Percentiles rank a stretch among this genome's conserved stretches.
These are phyloP conservation scores for Scaptomyza pallida DNA, from an alignment of 1,140 invertebrate genomes.

Conservation along the genomic window DNA sequence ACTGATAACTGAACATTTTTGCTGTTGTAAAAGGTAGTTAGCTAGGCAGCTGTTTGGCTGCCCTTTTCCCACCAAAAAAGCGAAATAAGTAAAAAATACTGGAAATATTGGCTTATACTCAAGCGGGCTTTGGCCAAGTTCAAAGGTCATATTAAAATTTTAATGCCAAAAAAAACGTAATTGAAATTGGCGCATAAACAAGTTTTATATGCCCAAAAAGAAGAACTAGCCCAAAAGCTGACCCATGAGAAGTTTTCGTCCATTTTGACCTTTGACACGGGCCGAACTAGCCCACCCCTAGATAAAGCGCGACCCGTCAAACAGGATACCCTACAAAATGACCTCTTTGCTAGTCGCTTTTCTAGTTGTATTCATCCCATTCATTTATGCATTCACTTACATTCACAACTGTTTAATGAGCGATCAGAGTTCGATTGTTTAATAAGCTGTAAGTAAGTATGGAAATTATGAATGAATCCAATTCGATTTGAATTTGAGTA, in stretches of 20 bases:
- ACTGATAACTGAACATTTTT: constrained; percentile 53
- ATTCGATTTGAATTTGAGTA: constrained; percentile 9
- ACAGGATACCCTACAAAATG: constrained; percentile 39
- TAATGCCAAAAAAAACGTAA: constrained; percentile 44
- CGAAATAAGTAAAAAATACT: no score
- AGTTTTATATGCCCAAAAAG: constrained; percentile 49
- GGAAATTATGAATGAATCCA: constrained; percentile 65
- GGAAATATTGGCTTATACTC: constrained; percentile 54
- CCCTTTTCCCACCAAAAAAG: constrained; percentile 60
- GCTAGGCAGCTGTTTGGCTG: constrained; percentile 35
- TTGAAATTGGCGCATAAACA: constrained; percentile 63
- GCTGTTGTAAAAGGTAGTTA: constrained; percentile 21
- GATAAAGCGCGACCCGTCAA: constrained; percentile 43
- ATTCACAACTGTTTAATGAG: constrained; percentile 49
- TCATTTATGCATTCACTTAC: constrained; percentile 48
- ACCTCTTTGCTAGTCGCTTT: constrained; percentile 39
- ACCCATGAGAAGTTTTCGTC: constrained; percentile 80
- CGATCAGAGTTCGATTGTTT: constrained; percentile 79
- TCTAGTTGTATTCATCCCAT: constrained; percentile 28
- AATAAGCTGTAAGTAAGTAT: constrained; percentile 60
- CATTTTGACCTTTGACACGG: constrained; percentile 77
- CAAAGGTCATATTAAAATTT: constrained; percentile 71
- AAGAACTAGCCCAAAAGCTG: constrained; percentile 48
- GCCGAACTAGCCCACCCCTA: constrained; percentile 58
- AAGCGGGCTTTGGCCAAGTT: constrained; percentile 65